Conservation (phyloP, 2,888 invertebrate genomes). For the Aleiodes testaceus region DNA sequence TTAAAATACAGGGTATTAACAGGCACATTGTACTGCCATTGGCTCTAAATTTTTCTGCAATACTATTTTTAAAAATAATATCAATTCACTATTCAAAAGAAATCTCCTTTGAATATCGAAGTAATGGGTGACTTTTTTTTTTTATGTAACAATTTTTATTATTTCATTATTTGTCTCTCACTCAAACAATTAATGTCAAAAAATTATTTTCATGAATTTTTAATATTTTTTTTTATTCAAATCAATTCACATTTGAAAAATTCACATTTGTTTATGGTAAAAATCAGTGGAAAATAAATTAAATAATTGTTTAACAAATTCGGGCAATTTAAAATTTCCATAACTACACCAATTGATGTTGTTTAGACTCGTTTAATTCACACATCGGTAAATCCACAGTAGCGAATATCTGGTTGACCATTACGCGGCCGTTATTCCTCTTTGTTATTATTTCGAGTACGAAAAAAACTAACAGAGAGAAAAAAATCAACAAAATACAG, state of each 20-base stretch:
- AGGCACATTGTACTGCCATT: slow-evolving; percentile 43
- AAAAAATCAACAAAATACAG: not conserved
- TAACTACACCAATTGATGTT: no score
- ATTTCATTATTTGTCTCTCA: not conserved
- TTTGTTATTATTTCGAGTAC: slow-evolving; percentile 16
- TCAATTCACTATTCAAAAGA: not conserved
- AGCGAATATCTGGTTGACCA: slow-evolving; percentile 1
- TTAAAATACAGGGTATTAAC: slow-evolving; percentile 56
- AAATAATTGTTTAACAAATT: no score
- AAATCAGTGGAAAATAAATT: no score
- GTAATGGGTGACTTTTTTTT: no score
- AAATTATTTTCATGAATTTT: no score
- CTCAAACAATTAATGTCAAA: no score
- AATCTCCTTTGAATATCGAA: no score
- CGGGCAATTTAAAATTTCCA: no score
- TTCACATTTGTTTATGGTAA: no score
- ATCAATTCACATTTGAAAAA: no score
- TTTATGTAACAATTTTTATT: not conserved
- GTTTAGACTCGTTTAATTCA: slow-evolving; percentile 17
- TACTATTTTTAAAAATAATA: not conserved
- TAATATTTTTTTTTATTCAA: no score
- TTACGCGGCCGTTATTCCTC: slow-evolving; percentile 2
- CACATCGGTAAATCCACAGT: not conserved
- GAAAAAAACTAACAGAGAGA: not conserved
- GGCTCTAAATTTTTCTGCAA: slow-evolving; percentile 2